Evolutionary conservation across 2,113 vertebrate genomes (phyloP), one percentile per base, ranked within the genome.

Genomic region (Phylloscopus trochiloides): DNA sequence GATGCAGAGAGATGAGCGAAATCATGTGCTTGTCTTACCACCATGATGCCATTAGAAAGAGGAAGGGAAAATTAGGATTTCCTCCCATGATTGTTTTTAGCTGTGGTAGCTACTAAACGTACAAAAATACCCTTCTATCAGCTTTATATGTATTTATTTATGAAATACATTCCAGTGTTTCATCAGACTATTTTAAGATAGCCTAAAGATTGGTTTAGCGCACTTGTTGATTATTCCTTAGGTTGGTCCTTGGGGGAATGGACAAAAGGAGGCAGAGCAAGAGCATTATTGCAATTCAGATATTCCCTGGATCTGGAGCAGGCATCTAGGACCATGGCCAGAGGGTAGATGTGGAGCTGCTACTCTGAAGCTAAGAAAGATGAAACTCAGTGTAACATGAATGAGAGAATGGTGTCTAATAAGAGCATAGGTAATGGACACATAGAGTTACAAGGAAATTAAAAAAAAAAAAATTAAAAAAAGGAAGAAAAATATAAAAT

Each of bases 91-190:
- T 17, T 31, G 38, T 62, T 63, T 91, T 65, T 8, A 29, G 38
- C 32, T 11, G 4, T 54, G 10, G 2, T 51, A 40, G 4, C 16
- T 29, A n/a, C 10, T 63, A 36, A 78, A 38, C 0, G 1, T 10
- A 32, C 2, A 2, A 19, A 72, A 92, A 63, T 34, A 38, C 16
- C 6, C 1, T 51, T 48, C 20, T 38, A 6, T 63, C 31, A 31
- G 22, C 40, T 75, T 62, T 58, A 14, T 51, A 17, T 26, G 2
- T 38, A 38, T 50, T 66, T 82, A 34, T 67, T 20, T 67, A 55
- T 47, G 38, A 80, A 77, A 50, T 9, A 8, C 36, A 15, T 50
- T 81, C 26, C 22, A 31, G 38, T 38, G 20, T 67, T 84, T 90
- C 12, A 26, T 55, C 71, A 65, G n/a, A 36, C 4, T 22, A 7